Evolutionary conservation across 2,888 invertebrate genomes (phyloP).

Genomic region (Chrysodeixis includens): DNA sequence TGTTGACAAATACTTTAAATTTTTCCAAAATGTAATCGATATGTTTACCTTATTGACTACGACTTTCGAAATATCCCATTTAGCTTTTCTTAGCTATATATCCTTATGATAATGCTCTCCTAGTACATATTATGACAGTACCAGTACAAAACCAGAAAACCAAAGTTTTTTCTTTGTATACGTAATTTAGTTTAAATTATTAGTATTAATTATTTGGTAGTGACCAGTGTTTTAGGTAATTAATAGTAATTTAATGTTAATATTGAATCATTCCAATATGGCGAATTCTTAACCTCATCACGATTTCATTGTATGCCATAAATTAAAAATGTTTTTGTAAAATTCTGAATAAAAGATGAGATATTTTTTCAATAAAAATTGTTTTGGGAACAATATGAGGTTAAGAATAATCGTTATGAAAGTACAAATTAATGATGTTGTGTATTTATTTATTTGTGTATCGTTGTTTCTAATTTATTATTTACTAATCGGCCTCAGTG

Average conservation of each 20-base stretch:
- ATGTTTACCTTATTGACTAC: too few relatives aligned
- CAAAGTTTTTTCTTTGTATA: conserved; percentile 31
- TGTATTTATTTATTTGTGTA: conserved; percentile 24
- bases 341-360: too few relatives aligned
- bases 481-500: conserved; percentile 6
- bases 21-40: too few relatives aligned
- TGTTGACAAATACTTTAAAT: too few relatives aligned
- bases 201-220: conserved; percentile 23
- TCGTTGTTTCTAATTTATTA: conserved; percentile 14
- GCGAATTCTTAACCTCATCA: conserved; percentile 4
- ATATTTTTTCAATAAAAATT: too few relatives aligned
- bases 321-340: too few relatives aligned
- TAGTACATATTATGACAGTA: conserved; percentile 18
- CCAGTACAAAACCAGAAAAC: conserved; percentile 29
- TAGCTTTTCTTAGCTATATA: too few relatives aligned
- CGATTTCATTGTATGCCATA: not conserved
- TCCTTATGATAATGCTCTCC: conserved; percentile 10
- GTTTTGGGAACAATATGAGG: not conserved
- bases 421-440: conserved; percentile 45
- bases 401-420: conserved; percentile 30
- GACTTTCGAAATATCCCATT: not conserved
- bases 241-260: conserved; percentile 29
- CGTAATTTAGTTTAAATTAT: conserved; percentile 33
- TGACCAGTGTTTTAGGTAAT: conserved; percentile 40
- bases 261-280: conserved; percentile 40